Evolutionary conservation across 2,797 vertebrate genomes (phyloP).

Genomic region (Brachymystax lenok): DNA sequence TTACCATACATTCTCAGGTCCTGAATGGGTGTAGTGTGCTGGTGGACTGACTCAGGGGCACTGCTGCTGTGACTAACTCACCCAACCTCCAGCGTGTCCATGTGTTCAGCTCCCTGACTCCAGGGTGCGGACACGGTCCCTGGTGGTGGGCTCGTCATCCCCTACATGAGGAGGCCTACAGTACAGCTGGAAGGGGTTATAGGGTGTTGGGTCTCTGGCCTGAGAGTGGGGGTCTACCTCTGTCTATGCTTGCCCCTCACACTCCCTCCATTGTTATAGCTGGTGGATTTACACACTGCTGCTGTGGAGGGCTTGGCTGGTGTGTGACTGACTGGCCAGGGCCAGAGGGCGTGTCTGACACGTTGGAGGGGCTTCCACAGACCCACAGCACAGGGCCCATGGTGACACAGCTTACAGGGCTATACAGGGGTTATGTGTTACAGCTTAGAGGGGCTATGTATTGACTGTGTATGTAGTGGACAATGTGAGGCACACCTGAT

Average conservation of each 20-base stretch:
- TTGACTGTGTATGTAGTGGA: constrained; percentile 30
- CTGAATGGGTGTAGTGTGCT: constrained; percentile 54
- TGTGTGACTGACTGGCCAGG: constrained; percentile 42
- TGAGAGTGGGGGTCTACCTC: constrained; percentile 38
- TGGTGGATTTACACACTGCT: constrained; percentile 33
- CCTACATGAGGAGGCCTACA: not conserved
- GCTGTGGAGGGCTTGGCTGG: constrained; percentile 35
- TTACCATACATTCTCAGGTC: constrained; percentile 26
- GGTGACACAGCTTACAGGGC: constrained; percentile 16
- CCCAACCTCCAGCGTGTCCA: constrained; percentile 7
- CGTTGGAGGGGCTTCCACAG: constrained; percentile 28
- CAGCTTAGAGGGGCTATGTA: constrained; percentile 3
- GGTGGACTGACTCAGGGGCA: constrained; percentile 55
- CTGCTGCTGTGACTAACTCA: constrained; percentile 13
- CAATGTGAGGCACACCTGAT: constrained; percentile 61
- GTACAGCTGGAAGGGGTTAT: not conserved
- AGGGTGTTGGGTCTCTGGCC: constrained; percentile 1
- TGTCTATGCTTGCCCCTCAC: not conserved
- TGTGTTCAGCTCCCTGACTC: constrained; percentile 16
- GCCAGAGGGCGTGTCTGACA: constrained; percentile 46
- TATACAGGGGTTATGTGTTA: not conserved
- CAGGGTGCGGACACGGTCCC: constrained; percentile 11
- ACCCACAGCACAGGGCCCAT: constrained; percentile 13
- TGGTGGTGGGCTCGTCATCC: constrained; percentile 11
- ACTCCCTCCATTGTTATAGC: not conserved